Percentiles rank a stretch among this genome's conserved stretches.
phyloP scores from a whole-genome alignment of 2,113 vertebrate species.

The Corvus hawaiiensis region DNA sequence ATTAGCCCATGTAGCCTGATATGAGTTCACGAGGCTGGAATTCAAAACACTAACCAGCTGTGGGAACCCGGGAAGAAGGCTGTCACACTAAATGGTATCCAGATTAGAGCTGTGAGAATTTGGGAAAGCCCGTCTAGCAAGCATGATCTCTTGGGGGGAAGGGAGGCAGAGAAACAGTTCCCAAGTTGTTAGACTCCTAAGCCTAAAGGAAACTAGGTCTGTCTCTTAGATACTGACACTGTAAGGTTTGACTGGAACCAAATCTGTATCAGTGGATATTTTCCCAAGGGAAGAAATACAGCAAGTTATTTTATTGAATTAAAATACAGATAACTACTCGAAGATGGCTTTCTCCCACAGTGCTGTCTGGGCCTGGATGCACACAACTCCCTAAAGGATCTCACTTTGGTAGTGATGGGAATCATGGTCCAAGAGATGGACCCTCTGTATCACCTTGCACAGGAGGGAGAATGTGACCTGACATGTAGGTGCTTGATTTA shows the following conservation, averaged over 20 bases:
- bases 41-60: slow-evolving; percentile 95
- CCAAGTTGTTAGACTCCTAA: slow-evolving; percentile 6
- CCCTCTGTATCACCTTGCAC: background rate
- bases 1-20: slow-evolving; percentile 80
- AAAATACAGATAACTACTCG: background rate
- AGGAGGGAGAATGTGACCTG: background rate
- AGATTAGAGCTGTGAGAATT: slow-evolving; percentile 84
- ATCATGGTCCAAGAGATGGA: background rate
- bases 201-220: slow-evolving; percentile 29
- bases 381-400: background rate
- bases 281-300: slow-evolving; percentile 41
- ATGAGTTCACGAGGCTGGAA: slow-evolving; percentile 92
- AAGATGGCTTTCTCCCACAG: background rate
- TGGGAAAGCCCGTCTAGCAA: slow-evolving; percentile 73
- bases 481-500: background rate
- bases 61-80: slow-evolving; percentile 81
- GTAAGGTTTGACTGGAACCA: background rate
- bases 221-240: slow-evolving; percentile 6
- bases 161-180: slow-evolving; percentile 2
- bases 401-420: background rate
- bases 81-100: slow-evolving; percentile 81
- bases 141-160: slow-evolving; percentile 39
- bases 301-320: background rate
- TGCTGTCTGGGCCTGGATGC: background rate
- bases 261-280: background rate